Evolutionary conservation across 1,140 invertebrate genomes (phyloP), one percentile per base, ranked within the genome.

Genomic region (Pachypeltis micranthus): DNA sequence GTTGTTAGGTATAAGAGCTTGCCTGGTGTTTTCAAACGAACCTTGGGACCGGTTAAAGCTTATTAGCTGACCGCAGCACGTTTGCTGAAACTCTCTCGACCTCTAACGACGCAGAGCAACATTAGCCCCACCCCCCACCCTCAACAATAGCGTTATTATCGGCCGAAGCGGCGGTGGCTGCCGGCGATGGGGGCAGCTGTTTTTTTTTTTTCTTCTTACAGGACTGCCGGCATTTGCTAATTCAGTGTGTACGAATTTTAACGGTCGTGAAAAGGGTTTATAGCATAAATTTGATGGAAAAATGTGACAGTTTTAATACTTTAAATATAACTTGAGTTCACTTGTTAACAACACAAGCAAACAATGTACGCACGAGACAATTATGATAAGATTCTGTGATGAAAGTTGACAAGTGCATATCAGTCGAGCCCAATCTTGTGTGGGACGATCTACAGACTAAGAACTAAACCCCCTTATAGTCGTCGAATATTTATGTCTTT

Each of bases 61-160:
- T 51, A 51, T 51, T 51, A 51, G 47, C 47, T 51, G 47, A 51
- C 47, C 47, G 47, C 47, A 51, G 47, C 47, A 51, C 47, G 23
- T 51, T 51, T 16, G 47, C 47, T 21, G 7, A 21, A 21, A n/a
- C 47, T 21, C 47, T 51, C 47, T 51, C 12, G 47, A 21, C 47
- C 47, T 10, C 19, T 51, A 51, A 51, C 47, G 23, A 4, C 23
- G 47, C 47, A 16, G 47, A 51, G 47, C 47, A 51, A 51, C 47
- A 51, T 51, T 51, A 51, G 47, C 47, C 47, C 10, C 4, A n/a
- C n/a, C n/a, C n/a, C n/a, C n/a, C n/a, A n/a, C n/a, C n/a, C n/a
- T n/a, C n/a, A 7, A 51, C 47, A 51, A 51, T 51, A 21, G 47
- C 12, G 47, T 51, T 51, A 51, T 51, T 51, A 51, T 51, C 23